Conservation (phyloP, 2,113 vertebrate genomes). For the Zingel zingel region DNA sequence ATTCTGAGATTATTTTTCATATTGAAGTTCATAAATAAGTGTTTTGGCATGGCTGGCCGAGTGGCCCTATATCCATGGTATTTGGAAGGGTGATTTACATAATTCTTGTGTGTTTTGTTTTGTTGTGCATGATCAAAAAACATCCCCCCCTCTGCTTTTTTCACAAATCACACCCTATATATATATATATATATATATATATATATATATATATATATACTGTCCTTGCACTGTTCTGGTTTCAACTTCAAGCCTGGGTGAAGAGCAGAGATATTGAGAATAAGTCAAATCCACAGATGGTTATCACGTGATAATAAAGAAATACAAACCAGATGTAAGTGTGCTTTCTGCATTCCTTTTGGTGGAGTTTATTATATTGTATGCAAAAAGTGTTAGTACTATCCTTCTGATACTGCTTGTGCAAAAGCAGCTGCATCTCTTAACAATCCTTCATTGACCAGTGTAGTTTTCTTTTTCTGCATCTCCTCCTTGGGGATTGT, state of each 20-base stretch:
- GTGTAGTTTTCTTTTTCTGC: not conserved
- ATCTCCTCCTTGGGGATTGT: not conserved
- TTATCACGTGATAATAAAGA: constrained; percentile 27
- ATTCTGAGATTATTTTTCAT: too few species aligned
- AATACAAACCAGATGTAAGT: constrained; percentile 54
- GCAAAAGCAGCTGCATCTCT: constrained; percentile 28
- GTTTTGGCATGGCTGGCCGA: too few species aligned
- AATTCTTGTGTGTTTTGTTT: too few species aligned
- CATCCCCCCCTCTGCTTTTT: too few species aligned
- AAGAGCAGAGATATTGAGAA: constrained; percentile 24
- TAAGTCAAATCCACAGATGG: constrained; percentile 43
- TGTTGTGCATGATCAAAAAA: too few species aligned
- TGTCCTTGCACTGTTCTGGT: constrained; percentile 13
- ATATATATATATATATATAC: too few species aligned
- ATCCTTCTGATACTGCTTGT: constrained; percentile 39
- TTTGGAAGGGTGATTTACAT: too few species aligned
- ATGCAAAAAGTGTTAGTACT: constrained; percentile 48
- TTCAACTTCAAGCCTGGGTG: constrained; percentile 9
- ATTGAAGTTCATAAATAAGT: too few species aligned
- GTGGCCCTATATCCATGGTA: too few species aligned
- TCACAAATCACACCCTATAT: too few species aligned
- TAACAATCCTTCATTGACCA: not conserved
- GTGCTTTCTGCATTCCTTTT: constrained; percentile 48
- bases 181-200: too few species aligned
- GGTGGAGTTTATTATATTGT: constrained; percentile 26